Percentiles rank a stretch among this genome's conserved stretches.
Evolutionary conservation across 2,888 invertebrate species (phyloP).

Genomic region (Scaptomyza parva): DNA sequence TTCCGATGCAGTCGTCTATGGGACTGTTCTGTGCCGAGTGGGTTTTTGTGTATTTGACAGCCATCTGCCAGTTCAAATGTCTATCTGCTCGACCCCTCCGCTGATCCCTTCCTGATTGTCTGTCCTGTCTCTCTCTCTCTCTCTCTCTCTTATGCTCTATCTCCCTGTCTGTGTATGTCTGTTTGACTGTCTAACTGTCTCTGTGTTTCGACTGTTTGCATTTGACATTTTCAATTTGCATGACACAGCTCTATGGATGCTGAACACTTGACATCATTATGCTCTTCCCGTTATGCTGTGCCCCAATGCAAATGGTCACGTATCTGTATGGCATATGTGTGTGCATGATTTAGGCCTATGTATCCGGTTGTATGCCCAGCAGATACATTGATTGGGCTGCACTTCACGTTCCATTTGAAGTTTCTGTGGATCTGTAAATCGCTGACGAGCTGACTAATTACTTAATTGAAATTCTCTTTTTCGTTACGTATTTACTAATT

Average conservation of each 20-base stretch:
- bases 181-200: conserved; percentile 30
- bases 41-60: conserved; percentile 63
- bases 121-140: background rate
- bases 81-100: conserved; percentile 23
- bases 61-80: conserved; percentile 67
- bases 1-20: conserved; percentile 52
- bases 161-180: conserved; percentile 25
- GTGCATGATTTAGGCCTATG: conserved; percentile 7
- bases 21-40: conserved; percentile 18
- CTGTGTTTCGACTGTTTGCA: conserved; percentile 61
- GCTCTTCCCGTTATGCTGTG: conserved; percentile 5
- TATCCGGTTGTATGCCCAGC: conserved; percentile 1
- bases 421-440: conserved; percentile 1
- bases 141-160: conserved; percentile 14
- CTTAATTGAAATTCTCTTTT: conserved; percentile 1
- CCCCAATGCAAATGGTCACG: conserved; percentile 42
- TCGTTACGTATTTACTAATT: conserved; percentile 28
- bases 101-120: conserved; percentile 5
- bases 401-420: conserved; percentile 21
- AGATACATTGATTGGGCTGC: conserved; percentile 13
- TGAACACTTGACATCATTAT: conserved; percentile 31
- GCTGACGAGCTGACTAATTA: conserved; percentile 24
- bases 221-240: conserved; percentile 79
- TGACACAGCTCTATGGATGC: conserved; percentile 56
- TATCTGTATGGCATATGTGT: conserved; percentile 9